Evolutionary conservation across 2,888 invertebrate species (phyloP), one percentile per base, ranked within the genome.

Genomic region (Tenthredo mesomela): DNA sequence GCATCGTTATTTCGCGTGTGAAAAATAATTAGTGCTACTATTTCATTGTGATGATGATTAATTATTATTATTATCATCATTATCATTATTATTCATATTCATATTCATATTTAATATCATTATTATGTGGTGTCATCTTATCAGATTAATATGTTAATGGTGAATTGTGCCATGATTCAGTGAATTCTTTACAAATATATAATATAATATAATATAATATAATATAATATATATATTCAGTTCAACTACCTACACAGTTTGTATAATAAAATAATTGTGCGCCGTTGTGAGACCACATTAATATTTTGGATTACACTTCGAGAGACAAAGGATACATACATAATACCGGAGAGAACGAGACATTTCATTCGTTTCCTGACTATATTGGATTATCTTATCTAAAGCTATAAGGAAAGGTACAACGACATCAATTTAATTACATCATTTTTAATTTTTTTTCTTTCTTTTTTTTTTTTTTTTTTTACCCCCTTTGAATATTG

Each of bases 141-240:
- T 25, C 25, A 18, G 29, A 67, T 67, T 29, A 70, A 21, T 73
- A 43, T 73, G 43, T 15, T n/a, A n/a, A 77, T 29, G 50, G 77
- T 77, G 77, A 21, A 54, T 77, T 77, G 77, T 77, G 77, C 77
- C 77, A 77, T 50, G 18, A 77, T 77, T 50, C 29, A 77, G 77
- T 77, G 77, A 77, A 77, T 77, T 77, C n/a, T 47, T 2, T 50
- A 50, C 18, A n/a, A 50, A 50, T 15, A 33, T 71, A 61, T 29
- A 29, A 37, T 37, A 37, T 37, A 37, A 33, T 33, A 33, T 33
- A 33, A 33, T 29, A 70, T 18, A 29, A 70, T 33, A 33, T 70
- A 37, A 71, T 40, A 29, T 29, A 29, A n/a, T 73, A 43, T 73
- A 12, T 25, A 67, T 67, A 33, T 67, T 67, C 0, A 61, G 61